Conservation (phyloP, 1,140 invertebrate genomes). For the Metopolophium dirhodum region DNA sequence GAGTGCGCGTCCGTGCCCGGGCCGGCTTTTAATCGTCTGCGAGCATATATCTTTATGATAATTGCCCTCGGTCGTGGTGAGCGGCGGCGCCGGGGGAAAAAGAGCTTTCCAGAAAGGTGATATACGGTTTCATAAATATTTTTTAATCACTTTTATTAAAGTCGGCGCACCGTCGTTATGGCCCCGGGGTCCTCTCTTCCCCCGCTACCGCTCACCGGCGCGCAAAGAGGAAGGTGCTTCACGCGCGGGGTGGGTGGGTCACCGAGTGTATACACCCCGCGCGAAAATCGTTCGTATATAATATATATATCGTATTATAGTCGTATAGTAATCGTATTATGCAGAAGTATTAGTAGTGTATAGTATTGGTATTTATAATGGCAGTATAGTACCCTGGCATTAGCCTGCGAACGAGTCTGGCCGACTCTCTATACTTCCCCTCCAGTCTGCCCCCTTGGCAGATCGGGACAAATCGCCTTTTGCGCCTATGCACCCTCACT, state of each 20-base stretch:
- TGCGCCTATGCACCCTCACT: not conserved
- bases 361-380: not conserved
- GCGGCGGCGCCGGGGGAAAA: not conserved
- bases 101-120: slow-evolving; percentile 56
- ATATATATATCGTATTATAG: not conserved
- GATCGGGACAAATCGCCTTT: slow-evolving; percentile 20
- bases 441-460: too few relatives aligned
- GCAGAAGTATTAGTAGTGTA: not conserved
- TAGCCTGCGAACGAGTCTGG: slow-evolving; percentile 24
- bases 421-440: not conserved
- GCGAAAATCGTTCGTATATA: not conserved
- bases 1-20: not conserved
- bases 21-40: slow-evolving; percentile 38
- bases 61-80: not conserved
- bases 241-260: too few relatives aligned
- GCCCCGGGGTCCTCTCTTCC: not conserved
- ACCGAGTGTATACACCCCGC: not conserved
- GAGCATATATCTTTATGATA: slow-evolving; percentile 55
- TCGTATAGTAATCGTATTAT: not conserved
- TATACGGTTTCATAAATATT: slow-evolving; percentile 57
- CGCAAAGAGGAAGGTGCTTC: not conserved
- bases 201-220: too few relatives aligned
- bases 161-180: slow-evolving; percentile 49
- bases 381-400: not conserved
- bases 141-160: slow-evolving; percentile 56